Percentiles rank a stretch among this genome's conserved stretches.
Conservation (phyloP, 2,113 vertebrate genomes). For the Etia nguti region DNA sequence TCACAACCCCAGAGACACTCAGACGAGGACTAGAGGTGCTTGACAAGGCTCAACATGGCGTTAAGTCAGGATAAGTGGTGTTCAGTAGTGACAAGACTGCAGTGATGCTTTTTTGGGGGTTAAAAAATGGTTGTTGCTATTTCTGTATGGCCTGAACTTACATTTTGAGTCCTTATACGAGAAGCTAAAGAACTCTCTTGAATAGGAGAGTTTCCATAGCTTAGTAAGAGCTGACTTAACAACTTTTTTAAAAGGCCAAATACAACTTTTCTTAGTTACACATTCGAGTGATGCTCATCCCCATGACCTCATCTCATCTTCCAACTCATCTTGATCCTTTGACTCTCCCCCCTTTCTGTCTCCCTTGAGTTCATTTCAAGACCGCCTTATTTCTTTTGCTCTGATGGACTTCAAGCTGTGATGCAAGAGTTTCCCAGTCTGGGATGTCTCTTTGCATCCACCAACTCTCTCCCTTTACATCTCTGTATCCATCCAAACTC, state of each 20-base stretch:
- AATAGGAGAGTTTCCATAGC: background rate
- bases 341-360: background rate
- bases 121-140: background rate
- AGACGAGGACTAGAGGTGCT: slow-evolving; percentile 18
- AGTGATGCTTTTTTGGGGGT: background rate
- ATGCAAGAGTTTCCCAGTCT: slow-evolving; percentile 39
- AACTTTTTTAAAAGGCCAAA: background rate
- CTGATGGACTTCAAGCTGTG: slow-evolving; percentile 42
- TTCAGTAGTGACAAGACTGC: background rate
- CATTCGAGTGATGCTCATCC: slow-evolving; percentile 2
- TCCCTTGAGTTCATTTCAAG: slow-evolving; percentile 27
- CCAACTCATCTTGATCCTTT: background rate
- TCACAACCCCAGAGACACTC: slow-evolving; percentile 26
- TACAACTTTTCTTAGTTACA: slow-evolving; percentile 9
- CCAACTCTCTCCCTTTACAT: background rate
- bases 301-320: slow-evolving; percentile 23
- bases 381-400: slow-evolving; percentile 22
- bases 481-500: slow-evolving; percentile 8
- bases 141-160: background rate
- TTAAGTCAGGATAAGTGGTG: slow-evolving; percentile 40
- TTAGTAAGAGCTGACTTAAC: slow-evolving; percentile 1
- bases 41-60: slow-evolving; percentile 4
- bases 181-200: background rate
- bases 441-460: slow-evolving; percentile 1
- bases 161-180: background rate